Evolutionary conservation across 2,797 vertebrate genomes (phyloP).

Genomic region (Pangasius larnaudii): DNA sequence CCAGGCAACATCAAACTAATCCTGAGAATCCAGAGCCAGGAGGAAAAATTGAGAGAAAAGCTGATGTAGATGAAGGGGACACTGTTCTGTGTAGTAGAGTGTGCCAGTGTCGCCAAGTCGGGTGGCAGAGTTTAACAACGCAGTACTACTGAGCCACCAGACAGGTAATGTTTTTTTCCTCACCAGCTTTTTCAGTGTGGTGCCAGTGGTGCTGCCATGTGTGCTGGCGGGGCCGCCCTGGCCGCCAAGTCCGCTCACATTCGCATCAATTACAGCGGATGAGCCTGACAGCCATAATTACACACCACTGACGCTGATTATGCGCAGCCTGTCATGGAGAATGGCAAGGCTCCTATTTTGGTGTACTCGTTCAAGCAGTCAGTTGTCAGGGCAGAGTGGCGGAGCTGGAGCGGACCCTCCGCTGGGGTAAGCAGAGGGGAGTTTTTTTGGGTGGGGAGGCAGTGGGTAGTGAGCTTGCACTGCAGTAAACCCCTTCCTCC

Average conservation of each 20-base stretch:
- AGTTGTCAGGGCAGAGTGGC: constrained; percentile 73
- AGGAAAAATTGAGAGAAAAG: constrained; percentile 27
- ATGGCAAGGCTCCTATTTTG: constrained; percentile 74
- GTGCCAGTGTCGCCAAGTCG: constrained; percentile 2
- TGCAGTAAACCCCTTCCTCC: constrained; percentile 32
- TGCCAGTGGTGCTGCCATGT: constrained; percentile 50
- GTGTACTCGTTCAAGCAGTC: constrained; percentile 70
- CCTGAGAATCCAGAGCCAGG: constrained; percentile 38
- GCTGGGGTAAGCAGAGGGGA: constrained; percentile 51
- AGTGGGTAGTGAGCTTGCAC: constrained; percentile 11
- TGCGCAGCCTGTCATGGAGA: constrained; percentile 78
- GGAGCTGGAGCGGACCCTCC: constrained; percentile 61
- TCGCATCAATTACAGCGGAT: constrained; percentile 84
- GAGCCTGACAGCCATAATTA: constrained; percentile 89
- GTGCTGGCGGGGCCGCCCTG: constrained; percentile 45
- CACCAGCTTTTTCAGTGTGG: constrained; percentile 33
- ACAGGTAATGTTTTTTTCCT: constrained; percentile 71
- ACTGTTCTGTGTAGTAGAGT: constrained; percentile 23
- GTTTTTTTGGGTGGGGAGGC: constrained; percentile 29
- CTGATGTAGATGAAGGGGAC: neutral
- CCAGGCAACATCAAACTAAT: constrained; percentile 48
- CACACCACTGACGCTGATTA: constrained; percentile 81
- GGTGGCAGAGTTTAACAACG: constrained; percentile 46
- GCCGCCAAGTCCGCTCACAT: constrained; percentile 63
- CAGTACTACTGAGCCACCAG: constrained; percentile 52